Percentiles rank a stretch among this genome's conserved stretches.
Evolutionary conservation across 2,113 vertebrate genomes (phyloP).

Genomic region (Chloropsis hardwickii): DNA sequence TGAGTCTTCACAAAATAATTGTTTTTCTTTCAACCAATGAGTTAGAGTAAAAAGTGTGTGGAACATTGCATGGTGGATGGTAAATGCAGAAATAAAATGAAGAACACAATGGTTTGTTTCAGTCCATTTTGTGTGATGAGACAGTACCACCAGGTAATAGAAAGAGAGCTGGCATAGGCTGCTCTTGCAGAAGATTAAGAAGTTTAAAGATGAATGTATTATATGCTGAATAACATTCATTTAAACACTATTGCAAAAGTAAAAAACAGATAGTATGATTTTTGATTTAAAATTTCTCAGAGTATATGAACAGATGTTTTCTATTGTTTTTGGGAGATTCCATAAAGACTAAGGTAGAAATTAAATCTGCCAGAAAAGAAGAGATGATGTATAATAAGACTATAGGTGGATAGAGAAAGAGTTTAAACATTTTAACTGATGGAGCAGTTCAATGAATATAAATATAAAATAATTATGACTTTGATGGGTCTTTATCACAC

Average conservation of each 20-base stretch:
- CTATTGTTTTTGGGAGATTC: background rate
- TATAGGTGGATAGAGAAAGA: background rate
- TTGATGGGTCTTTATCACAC: slow-evolving; percentile 65
- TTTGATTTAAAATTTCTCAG: slow-evolving; percentile 44
- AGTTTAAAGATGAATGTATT: background rate
- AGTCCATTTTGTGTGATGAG: background rate
- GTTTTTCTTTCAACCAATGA: background rate
- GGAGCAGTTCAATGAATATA: slow-evolving; percentile 44
- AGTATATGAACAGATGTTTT: slow-evolving; percentile 39
- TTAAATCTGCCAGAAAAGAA: slow-evolving; percentile 41
- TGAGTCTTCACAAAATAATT: background rate
- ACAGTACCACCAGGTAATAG: background rate
- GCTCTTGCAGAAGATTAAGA: background rate
- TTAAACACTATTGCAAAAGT: slow-evolving; percentile 24
- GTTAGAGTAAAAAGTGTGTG: background rate
- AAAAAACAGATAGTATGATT: background rate
- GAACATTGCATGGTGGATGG: background rate
- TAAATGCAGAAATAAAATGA: slow-evolving; percentile 10
- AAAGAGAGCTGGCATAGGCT: background rate
- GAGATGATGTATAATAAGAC: slow-evolving; percentile 24
- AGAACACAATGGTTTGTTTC: slow-evolving; percentile 14
- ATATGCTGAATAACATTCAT: slow-evolving; percentile 12
- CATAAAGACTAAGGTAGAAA: slow-evolving; percentile 26
- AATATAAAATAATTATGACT: slow-evolving; percentile 62
- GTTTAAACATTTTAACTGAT: slow-evolving; percentile 54